These are phyloP conservation scores for Drosophila setifemur DNA, from an alignment of 1,140 invertebrate species.

Conservation along the genomic window DNA sequence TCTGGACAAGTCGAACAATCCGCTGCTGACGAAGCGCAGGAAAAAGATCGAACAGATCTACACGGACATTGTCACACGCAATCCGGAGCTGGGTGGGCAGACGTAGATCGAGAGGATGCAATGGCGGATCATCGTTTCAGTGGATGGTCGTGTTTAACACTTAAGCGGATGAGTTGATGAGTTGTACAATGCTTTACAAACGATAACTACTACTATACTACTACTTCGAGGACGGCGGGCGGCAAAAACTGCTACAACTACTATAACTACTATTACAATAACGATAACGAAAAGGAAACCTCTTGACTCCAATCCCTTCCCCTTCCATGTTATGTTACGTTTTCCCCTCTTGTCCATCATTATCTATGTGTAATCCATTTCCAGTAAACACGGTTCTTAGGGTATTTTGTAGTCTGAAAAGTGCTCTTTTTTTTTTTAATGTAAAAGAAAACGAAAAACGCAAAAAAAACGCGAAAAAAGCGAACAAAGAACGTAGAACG, in stretches of 20 bases:
- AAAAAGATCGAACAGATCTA: conserved; percentile 84
- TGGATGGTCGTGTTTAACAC: conserved; percentile 3
- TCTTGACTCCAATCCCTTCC: conserved; percentile 29
- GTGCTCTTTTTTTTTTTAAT: conserved; percentile 62
- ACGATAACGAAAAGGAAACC: conserved; percentile 6
- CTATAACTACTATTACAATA: conserved; percentile 9
- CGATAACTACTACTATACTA: conserved; percentile 11
- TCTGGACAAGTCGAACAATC: conserved; percentile 95
- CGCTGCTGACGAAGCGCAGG: conserved; percentile 93
- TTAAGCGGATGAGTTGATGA: conserved; percentile 25
- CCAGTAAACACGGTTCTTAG: conserved; percentile 64
- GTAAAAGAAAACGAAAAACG: conserved; percentile 5
- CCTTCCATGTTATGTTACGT: conserved; percentile 32
- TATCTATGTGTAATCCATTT: conserved; percentile 56
- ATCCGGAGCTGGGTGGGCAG: no score
- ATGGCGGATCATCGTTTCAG: not conserved
- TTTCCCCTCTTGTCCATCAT: conserved; percentile 36
- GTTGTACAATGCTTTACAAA: conserved; percentile 44
- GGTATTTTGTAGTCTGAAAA: conserved; percentile 65
- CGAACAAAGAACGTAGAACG: not conserved
- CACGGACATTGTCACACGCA: conserved; percentile 27
- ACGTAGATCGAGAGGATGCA: no score
- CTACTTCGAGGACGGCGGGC: conserved; percentile 5
- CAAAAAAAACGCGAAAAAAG: not conserved
- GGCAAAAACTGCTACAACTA: conserved; percentile 9